Percentiles rank a stretch among this genome's conserved stretches.
Evolutionary conservation across 2,888 invertebrate genomes (phyloP).

Genomic region (Protula sp.): DNA sequence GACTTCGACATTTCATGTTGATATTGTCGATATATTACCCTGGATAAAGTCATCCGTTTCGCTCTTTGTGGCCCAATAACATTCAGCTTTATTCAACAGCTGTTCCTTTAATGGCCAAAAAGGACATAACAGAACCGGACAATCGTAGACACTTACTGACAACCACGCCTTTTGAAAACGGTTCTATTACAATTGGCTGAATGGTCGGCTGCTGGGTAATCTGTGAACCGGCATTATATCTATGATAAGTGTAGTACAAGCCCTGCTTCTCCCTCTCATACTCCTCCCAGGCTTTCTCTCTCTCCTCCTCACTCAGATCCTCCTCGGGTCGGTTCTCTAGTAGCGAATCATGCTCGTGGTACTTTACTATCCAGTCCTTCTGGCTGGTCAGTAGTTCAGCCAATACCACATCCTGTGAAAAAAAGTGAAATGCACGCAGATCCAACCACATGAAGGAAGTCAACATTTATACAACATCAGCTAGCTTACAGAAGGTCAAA

Average conservation of each 20-base stretch:
- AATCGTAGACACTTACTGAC: no score
- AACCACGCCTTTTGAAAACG: no score
- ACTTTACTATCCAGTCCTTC: conserved; percentile 72
- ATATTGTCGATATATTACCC: no score
- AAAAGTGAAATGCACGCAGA: background rate
- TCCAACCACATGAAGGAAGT: background rate
- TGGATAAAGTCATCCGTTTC: no score
- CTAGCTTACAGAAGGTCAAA: background rate
- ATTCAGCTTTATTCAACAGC: no score
- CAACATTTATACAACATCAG: background rate
- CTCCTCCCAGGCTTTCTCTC: conserved; percentile 93
- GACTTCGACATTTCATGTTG: no score
- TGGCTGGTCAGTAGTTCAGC: conserved; percentile 56
- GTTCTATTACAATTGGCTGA: no score
- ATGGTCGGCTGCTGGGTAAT: no score
- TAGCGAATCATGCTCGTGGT: conserved; percentile 93
- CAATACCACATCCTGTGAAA: conserved; percentile 42
- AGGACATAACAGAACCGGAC: no score
- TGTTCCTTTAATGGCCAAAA: no score
- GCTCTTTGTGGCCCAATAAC: no score
- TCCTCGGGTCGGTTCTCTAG: conserved; percentile 90
- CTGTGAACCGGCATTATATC: no score
- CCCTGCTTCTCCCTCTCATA: conserved; percentile 75
- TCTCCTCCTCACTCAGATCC: conserved; percentile 82
- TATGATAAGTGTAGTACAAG: conserved; percentile 2